Conservation (phyloP, 2,797 vertebrate species). For the Eospalax fontanierii region DNA sequence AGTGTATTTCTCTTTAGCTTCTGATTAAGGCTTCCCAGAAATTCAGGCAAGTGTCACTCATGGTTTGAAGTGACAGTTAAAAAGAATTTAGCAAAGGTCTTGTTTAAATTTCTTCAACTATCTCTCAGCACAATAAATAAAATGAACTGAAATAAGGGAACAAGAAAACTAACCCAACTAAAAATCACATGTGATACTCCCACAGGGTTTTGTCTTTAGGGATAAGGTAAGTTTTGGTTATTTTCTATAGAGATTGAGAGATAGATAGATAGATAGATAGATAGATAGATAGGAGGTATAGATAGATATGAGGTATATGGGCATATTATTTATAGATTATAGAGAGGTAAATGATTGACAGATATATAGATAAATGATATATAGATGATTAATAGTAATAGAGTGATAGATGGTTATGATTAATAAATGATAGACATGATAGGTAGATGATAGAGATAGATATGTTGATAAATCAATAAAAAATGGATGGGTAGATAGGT, state of each 20-base stretch:
- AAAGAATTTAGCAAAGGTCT: background rate
- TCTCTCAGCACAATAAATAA: background rate
- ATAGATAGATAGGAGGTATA: background rate
- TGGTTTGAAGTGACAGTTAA: background rate
- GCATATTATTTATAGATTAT: background rate
- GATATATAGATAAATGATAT: background rate
- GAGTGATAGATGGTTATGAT: too few species aligned
- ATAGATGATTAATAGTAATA: background rate
- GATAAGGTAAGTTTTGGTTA: background rate
- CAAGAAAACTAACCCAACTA: background rate
- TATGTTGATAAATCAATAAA: too few species aligned
- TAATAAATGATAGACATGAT: too few species aligned
- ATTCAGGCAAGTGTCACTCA: background rate
- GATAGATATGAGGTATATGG: background rate
- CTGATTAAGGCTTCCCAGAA: background rate
- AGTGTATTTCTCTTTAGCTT: background rate
- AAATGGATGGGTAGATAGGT: background rate
- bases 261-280: background rate
- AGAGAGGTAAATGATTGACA: background rate
- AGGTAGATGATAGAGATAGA: too few species aligned
- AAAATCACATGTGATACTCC: background rate
- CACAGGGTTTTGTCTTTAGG: background rate
- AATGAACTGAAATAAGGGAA: background rate
- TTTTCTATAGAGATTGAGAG: background rate
- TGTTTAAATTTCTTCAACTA: background rate